Conservation (phyloP, 2,888 invertebrate species). For the Glaucopsyche alexis region DNA sequence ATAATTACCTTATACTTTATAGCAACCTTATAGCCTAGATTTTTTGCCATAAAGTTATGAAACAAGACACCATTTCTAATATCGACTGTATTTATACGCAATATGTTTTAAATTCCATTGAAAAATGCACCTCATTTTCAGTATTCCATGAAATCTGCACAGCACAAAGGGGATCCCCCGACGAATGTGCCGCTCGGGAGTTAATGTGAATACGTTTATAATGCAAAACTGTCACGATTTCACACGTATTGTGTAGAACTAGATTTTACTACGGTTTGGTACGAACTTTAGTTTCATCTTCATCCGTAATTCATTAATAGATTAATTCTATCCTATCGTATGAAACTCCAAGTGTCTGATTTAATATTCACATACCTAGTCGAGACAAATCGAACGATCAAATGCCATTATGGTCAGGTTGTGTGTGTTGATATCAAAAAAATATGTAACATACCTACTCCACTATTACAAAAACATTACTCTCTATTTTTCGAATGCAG, state of each 20-base stretch:
- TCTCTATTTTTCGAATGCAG: too few species aligned
- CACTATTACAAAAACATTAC: too few species aligned
- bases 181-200: not conserved
- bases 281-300: too few species aligned
- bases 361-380: too few species aligned
- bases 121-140: constrained; percentile 6
- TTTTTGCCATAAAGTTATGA: not conserved
- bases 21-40: not conserved
- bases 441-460: too few species aligned
- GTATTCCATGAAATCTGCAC: not conserved
- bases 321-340: too few species aligned
- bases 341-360: too few species aligned
- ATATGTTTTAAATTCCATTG: not conserved
- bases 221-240: constrained; percentile 20
- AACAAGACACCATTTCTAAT: not conserved
- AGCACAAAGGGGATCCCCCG: constrained; percentile 12
- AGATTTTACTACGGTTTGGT: not conserved
- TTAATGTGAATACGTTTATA: constrained; percentile 23
- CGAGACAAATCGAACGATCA: too few species aligned
- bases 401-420: too few species aligned
- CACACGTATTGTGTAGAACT: not conserved
- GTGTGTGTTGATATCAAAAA: too few species aligned
- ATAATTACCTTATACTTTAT: too few species aligned
- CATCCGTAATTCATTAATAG: too few species aligned
- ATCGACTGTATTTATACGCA: not conserved